Base-by-base conservation (phyloP, 2,113 vertebrate genomes). In the Chaetura pelagica region DNA sequence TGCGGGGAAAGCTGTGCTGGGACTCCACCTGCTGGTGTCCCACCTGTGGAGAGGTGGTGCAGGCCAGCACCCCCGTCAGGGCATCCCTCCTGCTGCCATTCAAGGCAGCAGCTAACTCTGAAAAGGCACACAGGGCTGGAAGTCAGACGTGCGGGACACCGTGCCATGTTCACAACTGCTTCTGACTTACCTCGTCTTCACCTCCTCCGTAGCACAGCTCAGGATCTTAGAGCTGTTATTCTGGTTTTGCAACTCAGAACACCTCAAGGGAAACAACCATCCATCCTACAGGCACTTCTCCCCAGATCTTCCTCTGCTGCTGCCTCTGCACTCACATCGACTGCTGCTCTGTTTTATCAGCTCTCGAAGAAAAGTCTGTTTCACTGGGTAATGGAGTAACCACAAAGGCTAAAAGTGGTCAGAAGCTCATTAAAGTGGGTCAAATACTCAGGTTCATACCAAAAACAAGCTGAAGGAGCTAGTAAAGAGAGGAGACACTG, bases 91-190 rank as follows among this genome's bases (percentile, higher is more conserved):
- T 67, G 1, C 61, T 38, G 51, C n/a, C 57, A 26, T 1, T 9
- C 8, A 6, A 18, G 7, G 13, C 12, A 62, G 42, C 1, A 12
- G 27, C 38, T 9, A 4, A 4, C 64, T 10, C 32, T 16, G 27
- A 10, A 44, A 55, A 46, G 55, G 34, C 30, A 40, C 0, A 0
- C 0, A 9, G 34, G 20, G 10, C 42, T 35, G 71, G 26, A 49
- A 75, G 15, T 2, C 75, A 64, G 44, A 14, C 42, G 5, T 3
- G n/a, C 20, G 26, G 46, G 12, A 29, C 67, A 27, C 55, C 3
- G 24, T 8, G n/a, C 15, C 1, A 0, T 8, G 14, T 20, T 44
- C 62, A 26, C 17, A 29, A 18, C 16, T 0, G 0, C 19, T 68
- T 66, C 48, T 27, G 8, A 40, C 12, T 57, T 21, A 59, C 8